These are phyloP conservation scores for Philopotamus ludificatus DNA, from an alignment of 1,140 invertebrate species.

Conservation along the genomic window DNA sequence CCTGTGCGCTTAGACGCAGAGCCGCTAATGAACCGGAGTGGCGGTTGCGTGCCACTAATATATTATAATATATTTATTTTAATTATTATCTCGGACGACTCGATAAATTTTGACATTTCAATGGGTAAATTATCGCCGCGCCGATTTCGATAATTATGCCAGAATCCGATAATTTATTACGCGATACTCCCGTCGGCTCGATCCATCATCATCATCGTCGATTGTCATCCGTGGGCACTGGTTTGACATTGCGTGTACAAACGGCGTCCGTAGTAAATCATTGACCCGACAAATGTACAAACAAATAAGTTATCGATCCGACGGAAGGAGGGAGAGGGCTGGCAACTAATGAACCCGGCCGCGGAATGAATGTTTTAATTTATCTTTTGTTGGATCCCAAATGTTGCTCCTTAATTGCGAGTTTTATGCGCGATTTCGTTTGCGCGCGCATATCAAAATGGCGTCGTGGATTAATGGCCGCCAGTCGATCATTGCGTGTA, in stretches of 20 bases:
- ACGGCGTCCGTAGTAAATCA: conserved; percentile 37
- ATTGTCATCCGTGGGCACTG: conserved; percentile 17
- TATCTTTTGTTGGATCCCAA: conserved; percentile 41
- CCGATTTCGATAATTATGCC: not conserved
- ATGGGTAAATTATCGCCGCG: not conserved
- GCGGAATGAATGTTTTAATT: conserved; percentile 42
- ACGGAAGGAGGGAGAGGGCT: conserved; percentile 27
- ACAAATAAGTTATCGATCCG: conserved; percentile 42
- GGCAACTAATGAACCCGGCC: conserved; percentile 39
- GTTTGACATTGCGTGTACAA: conserved; percentile 35
- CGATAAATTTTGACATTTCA: conserved; percentile 2
- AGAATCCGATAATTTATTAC: not conserved
- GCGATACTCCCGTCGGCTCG: not conserved
- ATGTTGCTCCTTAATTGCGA: conserved; percentile 37
- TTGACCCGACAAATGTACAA: conserved; percentile 40
- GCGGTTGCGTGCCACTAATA: conserved; percentile 18
- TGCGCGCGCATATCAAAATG: not conserved
- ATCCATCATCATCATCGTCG: conserved; percentile 16
- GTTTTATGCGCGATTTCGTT: conserved; percentile 23
- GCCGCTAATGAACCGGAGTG: conserved; percentile 28
- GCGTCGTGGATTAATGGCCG: conserved; percentile 20
- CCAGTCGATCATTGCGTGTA: conserved; percentile 18
- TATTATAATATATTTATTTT: conserved; percentile 13
- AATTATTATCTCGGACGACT: conserved; percentile 5
- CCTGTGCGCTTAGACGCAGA: conserved; percentile 22